phyloP scores from a whole-genome alignment of 2,797 vertebrate species.

The Pangasius krempfi region DNA sequence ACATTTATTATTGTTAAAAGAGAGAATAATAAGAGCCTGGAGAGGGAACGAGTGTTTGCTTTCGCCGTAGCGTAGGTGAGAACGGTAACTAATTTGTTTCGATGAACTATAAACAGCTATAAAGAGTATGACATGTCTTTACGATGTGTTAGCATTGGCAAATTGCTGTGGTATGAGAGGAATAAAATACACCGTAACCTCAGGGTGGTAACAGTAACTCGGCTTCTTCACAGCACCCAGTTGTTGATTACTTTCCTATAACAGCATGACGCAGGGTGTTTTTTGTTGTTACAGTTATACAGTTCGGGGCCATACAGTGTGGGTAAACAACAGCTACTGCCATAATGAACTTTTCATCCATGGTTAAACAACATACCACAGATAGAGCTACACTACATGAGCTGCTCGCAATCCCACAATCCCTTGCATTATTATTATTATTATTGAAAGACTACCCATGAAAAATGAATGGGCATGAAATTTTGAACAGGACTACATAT shows the following conservation, averaged over 20 bases:
- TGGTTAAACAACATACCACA: background rate
- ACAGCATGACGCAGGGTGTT: background rate
- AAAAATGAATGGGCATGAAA: background rate
- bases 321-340: background rate
- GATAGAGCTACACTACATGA: background rate
- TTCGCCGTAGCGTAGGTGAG: no score
- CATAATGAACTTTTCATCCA: background rate
- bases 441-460: background rate
- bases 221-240: background rate
- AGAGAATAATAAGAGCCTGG: no score
- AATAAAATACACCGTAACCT: background rate
- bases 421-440: background rate
- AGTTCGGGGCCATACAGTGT: no score
- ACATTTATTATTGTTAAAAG: background rate
- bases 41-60: no score
- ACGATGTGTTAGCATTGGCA: background rate
- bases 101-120: background rate
- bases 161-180: background rate
- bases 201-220: background rate
- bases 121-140: background rate
- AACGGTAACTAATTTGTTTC: background rate
- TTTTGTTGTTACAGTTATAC: background rate
- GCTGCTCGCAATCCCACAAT: background rate
- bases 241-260: background rate
- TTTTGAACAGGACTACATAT: background rate